Conservation (phyloP, 2,113 vertebrate species). For the Corythoichthys intestinalis region DNA sequence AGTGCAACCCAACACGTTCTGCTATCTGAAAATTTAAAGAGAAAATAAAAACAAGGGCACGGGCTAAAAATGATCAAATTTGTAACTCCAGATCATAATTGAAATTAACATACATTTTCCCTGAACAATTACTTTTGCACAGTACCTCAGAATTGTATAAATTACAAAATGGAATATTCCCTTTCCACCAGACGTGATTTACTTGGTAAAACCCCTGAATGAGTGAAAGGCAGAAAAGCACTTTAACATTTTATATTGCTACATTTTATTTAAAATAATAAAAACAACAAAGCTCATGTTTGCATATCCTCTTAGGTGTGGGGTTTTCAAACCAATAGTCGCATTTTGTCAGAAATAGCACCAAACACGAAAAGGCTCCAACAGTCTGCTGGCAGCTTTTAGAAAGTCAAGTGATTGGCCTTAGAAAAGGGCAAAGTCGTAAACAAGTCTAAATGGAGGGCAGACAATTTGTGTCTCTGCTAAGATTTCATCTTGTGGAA, state of each 20-base stretch:
- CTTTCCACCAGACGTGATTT: conserved; percentile 67
- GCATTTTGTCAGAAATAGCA: conserved; percentile 68
- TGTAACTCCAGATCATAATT: conserved; percentile 63
- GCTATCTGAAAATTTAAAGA: conserved; percentile 53
- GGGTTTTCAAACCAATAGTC: conserved; percentile 56
- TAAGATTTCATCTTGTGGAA: conserved; percentile 34
- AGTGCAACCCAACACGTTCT: conserved; percentile 74
- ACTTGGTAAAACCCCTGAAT: conserved; percentile 65
- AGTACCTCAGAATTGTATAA: conserved; percentile 73
- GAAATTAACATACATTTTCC: conserved; percentile 66
- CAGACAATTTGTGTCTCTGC: conserved; percentile 19
- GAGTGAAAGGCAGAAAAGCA: conserved; percentile 57
- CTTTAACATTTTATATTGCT: conserved; percentile 67
- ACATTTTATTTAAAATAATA: conserved; percentile 58
- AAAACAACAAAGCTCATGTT: conserved; percentile 51
- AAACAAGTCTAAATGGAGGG: conserved; percentile 50
- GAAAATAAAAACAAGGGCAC: conserved; percentile 62
- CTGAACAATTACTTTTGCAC: conserved; percentile 74
- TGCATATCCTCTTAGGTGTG: conserved; percentile 67
- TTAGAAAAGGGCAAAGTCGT: conserved; percentile 58
- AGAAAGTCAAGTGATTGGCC: conserved; percentile 61
- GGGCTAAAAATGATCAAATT: conserved; percentile 55
- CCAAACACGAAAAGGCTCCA: conserved; percentile 61
- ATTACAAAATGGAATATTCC: conserved; percentile 70
- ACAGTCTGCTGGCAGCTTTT: conserved; percentile 43